phyloP scores from a whole-genome alignment of 2,797 vertebrate genomes.

The Acanthurus lineatus region DNA sequence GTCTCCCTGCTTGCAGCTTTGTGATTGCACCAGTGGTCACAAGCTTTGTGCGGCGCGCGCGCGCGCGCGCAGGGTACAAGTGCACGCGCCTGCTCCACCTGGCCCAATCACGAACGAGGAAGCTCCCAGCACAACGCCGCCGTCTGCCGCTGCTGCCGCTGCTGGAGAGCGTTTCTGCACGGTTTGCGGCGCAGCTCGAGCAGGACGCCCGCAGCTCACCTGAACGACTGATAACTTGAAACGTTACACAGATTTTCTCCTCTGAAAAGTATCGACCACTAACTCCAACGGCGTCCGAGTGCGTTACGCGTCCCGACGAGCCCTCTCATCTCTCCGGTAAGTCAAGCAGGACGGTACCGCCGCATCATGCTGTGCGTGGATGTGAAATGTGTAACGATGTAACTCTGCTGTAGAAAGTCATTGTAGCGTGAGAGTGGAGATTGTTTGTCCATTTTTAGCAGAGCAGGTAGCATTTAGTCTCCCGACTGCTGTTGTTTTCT shows the following conservation, averaged over 20 bases:
- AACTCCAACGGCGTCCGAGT: constrained; percentile 56
- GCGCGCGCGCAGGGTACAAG: not conserved
- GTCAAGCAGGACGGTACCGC: constrained; percentile 63
- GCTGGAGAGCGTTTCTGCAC: constrained; percentile 15
- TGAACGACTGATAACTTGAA: constrained; percentile 23
- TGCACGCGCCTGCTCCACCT: constrained; percentile 76
- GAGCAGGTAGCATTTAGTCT: not conserved
- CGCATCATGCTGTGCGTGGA: constrained; percentile 56
- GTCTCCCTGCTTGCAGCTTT: not conserved
- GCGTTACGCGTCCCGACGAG: constrained; percentile 57
- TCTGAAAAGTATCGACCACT: constrained; percentile 61
- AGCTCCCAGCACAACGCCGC: constrained; percentile 45
- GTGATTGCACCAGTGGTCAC: constrained; percentile 60
- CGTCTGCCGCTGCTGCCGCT: constrained; percentile 31
- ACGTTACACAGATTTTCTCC: constrained; percentile 50
- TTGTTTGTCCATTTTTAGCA: not conserved
- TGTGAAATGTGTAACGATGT: constrained; percentile 24
- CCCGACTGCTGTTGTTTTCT: not conserved
- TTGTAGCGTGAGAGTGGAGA: constrained; percentile 3
- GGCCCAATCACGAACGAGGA: constrained; percentile 71
- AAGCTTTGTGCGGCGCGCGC: constrained; percentile 14
- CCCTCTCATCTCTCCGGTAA: constrained; percentile 66
- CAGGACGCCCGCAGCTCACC: constrained; percentile 47
- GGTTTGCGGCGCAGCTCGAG: constrained; percentile 58
- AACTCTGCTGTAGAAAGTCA: constrained; percentile 49